phyloP scores from a whole-genome alignment of 2,888 invertebrate species.

The Escarpia spicata region DNA sequence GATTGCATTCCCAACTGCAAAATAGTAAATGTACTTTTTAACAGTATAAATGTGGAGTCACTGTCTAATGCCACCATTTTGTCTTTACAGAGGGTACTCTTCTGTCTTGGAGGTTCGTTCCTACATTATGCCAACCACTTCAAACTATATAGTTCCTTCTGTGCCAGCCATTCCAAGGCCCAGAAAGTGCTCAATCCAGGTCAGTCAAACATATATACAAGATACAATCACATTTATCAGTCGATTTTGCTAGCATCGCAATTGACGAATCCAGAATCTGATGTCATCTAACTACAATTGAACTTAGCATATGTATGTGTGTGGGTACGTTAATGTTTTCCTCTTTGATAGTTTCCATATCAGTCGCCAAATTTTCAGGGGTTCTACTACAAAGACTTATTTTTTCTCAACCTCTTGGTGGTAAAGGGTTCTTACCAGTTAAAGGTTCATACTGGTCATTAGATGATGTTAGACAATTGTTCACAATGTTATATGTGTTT shows the following conservation, averaged over 20 bases:
- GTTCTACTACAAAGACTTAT: too few relatives aligned
- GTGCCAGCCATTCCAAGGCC: slow-evolving; percentile 97
- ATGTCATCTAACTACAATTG: too few relatives aligned
- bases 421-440: too few relatives aligned
- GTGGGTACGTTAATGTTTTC: too few relatives aligned
- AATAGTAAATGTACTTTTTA: not conserved
- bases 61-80: not conserved
- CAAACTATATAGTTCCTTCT: slow-evolving; percentile 98
- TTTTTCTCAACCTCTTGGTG: too few relatives aligned
- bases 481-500: too few relatives aligned
- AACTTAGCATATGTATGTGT: too few relatives aligned
- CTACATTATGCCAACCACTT: slow-evolving; percentile 98
- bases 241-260: not conserved
- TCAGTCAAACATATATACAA: slow-evolving; percentile 71
- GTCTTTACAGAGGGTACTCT: slow-evolving; percentile 84
- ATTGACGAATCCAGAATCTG: not conserved
- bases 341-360: too few relatives aligned
- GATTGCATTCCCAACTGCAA: too few relatives aligned
- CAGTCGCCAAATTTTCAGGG: too few relatives aligned
- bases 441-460: too few relatives aligned
- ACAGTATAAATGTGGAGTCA: not conserved
- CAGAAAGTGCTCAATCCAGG: slow-evolving; percentile 98
- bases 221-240: not conserved
- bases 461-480: too few relatives aligned
- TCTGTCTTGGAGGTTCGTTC: slow-evolving; percentile 96